Base-by-base conservation (phyloP, 2,888 invertebrate species). In the Mythimna pallens region DNA sequence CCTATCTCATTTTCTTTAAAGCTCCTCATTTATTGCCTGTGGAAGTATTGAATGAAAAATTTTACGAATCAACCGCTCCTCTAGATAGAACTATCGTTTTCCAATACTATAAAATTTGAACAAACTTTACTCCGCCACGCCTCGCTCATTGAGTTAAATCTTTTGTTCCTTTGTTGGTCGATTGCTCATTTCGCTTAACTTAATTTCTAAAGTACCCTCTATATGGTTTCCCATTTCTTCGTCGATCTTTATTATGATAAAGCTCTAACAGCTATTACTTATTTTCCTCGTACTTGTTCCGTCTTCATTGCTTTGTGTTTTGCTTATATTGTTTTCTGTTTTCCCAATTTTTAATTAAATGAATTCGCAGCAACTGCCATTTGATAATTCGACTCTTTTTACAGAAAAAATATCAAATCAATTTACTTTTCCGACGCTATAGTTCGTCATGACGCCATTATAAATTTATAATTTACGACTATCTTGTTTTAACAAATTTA, bases 81-180 rank as follows among this genome's bases (percentile, higher is more conserved):
- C 70, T 47, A 5, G 63, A 65, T 73, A 84, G 82, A 86, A 83
- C 86, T 87, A 91, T 92, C 88, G 90, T 87, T 92, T 92, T 90
- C 90, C 91, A 87, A 91, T 91, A 86, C 90, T 84, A 90, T 92
- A 89, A 90, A 92, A 88, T 90, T 85, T 84, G 81, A 87, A 80
- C 84, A 87, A 90, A 90, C 87, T 90, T 87, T 72, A 80, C 80
- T 43, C 68, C 78, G 78, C 85, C 87, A 89, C 91, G 91, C 92
- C 91, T 88, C 78, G 75, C 70, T 89, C 86, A 89, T 92, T 89
- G 85, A 86, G 80, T 85, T 83, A 83, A 89, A 90, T 88, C 89
- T 89, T 90, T 90, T 90, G 90, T 91, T 89, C 90, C 76, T 87
- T 90, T 91, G 88, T 89, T 82, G 86, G 87, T 84, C 66, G 76